Evolutionary conservation across 2,888 invertebrate genomes (phyloP), one percentile per base, ranked within the genome.

Genomic region (Caenorhabditis sp.): DNA sequence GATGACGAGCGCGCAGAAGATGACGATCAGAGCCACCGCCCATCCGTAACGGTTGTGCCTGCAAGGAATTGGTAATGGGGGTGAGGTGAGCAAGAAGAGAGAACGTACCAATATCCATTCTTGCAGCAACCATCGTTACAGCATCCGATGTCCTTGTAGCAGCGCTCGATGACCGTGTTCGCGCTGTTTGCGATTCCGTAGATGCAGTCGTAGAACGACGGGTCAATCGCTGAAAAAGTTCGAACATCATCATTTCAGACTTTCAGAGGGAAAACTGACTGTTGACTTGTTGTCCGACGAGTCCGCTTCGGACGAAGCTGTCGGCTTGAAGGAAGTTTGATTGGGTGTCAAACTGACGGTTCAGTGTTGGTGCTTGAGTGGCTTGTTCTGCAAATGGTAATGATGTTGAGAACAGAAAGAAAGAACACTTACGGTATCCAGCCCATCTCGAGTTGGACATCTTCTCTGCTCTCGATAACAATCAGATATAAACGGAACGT

Each of bases 71-170:
- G 17, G 6, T 35, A n/a, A 27, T 41, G 17, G 24, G 32, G 26
- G n/a, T n/a, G n/a, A n/a, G n/a, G n/a, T n/a, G n/a, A n/a, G n/a
- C n/a, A n/a, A 27, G n/a, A 27, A 22, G 50, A 46, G 43, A 58
- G 48, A 4, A 50, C 68, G 20, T n/a, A 83, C 83, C 84, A 84
- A 17, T 70, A 68, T 17, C 65, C 70, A 68, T 80, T 81, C 52
- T 74, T 66, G 66, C 84, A 84, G 70, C 84, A 84, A 7, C 82
- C 82, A 53, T 76, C 72, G 9, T 56, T 46, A 52, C 84, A 84
- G 71, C 84, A 84, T 52, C 84, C 84, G 35, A 84, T 82, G 62
- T 82, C 82, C 63, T 84, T 84, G 77, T 84, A 83, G 62, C 84
- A 84, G 24, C 79, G 58, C 45, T 84, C 82, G 55, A 81, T 81